These are phyloP conservation scores for Alces alces DNA, from an alignment of 2,113 vertebrate genomes.

Conservation along the genomic window DNA sequence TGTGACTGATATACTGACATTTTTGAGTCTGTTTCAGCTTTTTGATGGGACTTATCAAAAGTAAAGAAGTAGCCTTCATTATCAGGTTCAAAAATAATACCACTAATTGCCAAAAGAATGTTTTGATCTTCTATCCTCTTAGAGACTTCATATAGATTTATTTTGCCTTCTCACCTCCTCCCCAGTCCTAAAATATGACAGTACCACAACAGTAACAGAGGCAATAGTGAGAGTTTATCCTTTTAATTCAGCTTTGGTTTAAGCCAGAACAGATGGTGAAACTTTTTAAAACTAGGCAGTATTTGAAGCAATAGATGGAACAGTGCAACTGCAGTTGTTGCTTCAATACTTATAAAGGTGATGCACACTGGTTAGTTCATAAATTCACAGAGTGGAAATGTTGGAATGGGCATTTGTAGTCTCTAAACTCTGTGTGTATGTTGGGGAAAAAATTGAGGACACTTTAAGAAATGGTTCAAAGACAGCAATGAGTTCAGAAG, in stretches of 20 bases:
- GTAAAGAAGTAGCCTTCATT: neutral
- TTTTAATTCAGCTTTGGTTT: constrained; percentile 36
- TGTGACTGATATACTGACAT: neutral
- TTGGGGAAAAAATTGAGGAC: neutral
- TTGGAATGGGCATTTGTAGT: neutral
- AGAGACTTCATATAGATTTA: neutral
- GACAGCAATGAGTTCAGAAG: neutral
- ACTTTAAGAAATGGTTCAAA: neutral
- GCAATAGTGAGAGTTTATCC: neutral
- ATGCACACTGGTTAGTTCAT: neutral
- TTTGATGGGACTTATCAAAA: neutral
- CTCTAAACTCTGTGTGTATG: neutral
- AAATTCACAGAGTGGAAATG: neutral
- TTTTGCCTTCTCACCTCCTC: constrained; percentile 28
- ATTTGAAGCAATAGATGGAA: constrained; percentile 36
- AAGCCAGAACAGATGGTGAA: constrained; percentile 52
- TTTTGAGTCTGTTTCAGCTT: neutral
- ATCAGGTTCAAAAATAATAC: neutral
- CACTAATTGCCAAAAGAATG: neutral
- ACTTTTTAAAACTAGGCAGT: constrained; percentile 15
- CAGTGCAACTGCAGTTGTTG: neutral
- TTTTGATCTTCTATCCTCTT: neutral
- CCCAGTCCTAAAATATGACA: constrained; percentile 35
- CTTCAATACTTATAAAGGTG: neutral
- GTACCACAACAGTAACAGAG: neutral